Base-by-base conservation (phyloP, 2,113 vertebrate species). In the Thalassoma bifasciatum region DNA sequence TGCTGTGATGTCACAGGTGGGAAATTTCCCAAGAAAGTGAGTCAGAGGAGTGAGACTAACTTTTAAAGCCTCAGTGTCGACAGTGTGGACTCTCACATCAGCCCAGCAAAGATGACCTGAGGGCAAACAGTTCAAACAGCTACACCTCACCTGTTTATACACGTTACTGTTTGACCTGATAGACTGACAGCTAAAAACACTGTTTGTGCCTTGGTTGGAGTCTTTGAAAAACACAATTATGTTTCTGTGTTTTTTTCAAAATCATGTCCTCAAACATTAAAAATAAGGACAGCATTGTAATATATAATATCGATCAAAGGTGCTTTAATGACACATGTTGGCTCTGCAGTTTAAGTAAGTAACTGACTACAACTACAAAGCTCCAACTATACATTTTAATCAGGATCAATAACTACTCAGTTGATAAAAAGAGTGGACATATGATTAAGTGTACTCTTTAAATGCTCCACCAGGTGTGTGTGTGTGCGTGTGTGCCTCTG, bases 11-110 rank as follows among this genome's bases (percentile, higher is more conserved):
- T 75, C 64, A 74, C 37, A 58, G 34, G 9, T 1, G 26, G 47
- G 22, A 42, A 8, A 67, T 83, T 84, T 84, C 67, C 9, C 16
- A 42, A 66, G 11, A 19, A 10, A 13, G 42, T 77, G 75, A 83
- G 46, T 81, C 61, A 84, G 50, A n/a, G 19, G 10, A 21, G 8
- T 52, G 21, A 49, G 7, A 10, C 46, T 66, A 59, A 79, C 51
- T 22, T 62, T 63, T 1, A 38, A 10, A 22, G 49, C 9, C 24
- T 6, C 22, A 47, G 26, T n/a, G 36, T 30, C 16, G 7, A 59
- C 9, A 19, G 13, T 21, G 61, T 23, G 46, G 22, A 40, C 23
- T 44, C 34, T 51, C 34, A 66, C 2, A 5, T 77, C 53, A 22
- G 19, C 38, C 8, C 47, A 47, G 37, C 0, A 16, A 19, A 17